These are phyloP conservation scores for Astyanax mexicanus DNA, from an alignment of 2,797 vertebrate species.

Conservation along the genomic window DNA sequence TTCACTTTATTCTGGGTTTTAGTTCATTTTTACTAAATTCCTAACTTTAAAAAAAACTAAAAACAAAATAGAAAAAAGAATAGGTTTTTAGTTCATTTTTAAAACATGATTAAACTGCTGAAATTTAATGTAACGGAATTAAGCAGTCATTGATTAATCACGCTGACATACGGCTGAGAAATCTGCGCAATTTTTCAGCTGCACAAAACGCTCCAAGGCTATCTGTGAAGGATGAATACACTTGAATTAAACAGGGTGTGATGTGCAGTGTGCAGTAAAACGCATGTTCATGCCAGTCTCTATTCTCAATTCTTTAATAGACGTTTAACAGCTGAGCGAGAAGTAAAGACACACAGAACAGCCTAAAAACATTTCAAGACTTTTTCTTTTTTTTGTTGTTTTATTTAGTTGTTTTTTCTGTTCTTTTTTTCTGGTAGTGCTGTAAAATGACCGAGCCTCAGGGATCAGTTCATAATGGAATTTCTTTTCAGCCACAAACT, in stretches of 20 bases:
- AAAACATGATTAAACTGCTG: slow-evolving; percentile 49
- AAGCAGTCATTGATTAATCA: slow-evolving; percentile 70
- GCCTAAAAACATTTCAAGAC: not conserved
- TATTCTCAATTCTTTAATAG: slow-evolving; percentile 10
- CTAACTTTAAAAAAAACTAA: too few species aligned
- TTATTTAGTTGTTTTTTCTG: not conserved
- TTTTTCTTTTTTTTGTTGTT: not conserved
- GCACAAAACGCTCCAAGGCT: slow-evolving; percentile 60
- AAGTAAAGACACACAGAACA: not conserved
- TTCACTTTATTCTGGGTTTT: too few species aligned
- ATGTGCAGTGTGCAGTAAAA: slow-evolving; percentile 7
- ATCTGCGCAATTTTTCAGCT: slow-evolving; percentile 65
- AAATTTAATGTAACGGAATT: slow-evolving; percentile 66
- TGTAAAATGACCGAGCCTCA: slow-evolving; percentile 16
- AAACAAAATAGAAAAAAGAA: too few species aligned
- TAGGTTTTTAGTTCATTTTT: too few species aligned
- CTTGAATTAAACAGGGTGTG: slow-evolving; percentile 74
- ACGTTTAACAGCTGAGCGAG: not conserved
- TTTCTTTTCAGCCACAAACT: slow-evolving; percentile 10
- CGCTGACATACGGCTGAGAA: slow-evolving; percentile 49
- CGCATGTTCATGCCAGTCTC: not conserved
- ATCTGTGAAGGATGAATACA: slow-evolving; percentile 71
- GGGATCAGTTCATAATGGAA: slow-evolving; percentile 13
- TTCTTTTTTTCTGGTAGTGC: not conserved
- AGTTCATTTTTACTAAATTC: too few species aligned